Evolutionary conservation across 2,113 vertebrate genomes (phyloP).

Genomic region (Cervus canadensis): DNA sequence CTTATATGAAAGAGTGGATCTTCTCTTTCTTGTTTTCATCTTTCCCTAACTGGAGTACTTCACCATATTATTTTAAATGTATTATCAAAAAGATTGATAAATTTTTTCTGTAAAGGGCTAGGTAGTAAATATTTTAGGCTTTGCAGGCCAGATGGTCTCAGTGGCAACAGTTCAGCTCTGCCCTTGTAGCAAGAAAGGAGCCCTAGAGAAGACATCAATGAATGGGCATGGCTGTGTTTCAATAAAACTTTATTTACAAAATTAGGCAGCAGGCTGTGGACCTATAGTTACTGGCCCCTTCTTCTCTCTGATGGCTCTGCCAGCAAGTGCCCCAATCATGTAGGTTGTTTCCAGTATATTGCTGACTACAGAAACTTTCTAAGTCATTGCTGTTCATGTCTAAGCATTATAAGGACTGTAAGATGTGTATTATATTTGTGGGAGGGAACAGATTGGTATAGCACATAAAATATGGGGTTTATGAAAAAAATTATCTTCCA

Average conservation of each 20-base stretch:
- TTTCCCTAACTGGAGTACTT: neutral
- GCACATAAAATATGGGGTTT: neutral
- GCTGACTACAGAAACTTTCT: neutral
- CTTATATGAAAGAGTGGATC: neutral
- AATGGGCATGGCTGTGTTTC: neutral
- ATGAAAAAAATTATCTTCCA: neutral
- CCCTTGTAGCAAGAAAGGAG: neutral
- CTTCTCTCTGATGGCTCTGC: neutral
- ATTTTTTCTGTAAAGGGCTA: neutral
- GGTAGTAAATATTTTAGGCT: neutral
- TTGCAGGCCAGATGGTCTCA: neutral
- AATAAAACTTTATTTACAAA: slow-evolving; percentile 4
- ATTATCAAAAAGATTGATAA: neutral
- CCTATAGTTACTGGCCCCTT: neutral
- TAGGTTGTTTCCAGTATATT: neutral
- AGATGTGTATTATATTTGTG: neutral
- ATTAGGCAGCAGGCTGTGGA: neutral
- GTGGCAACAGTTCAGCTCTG: neutral
- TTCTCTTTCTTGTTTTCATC: neutral
- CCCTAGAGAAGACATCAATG: neutral
- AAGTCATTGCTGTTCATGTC: neutral
- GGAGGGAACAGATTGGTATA: neutral
- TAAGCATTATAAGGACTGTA: neutral
- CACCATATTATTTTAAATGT: neutral
- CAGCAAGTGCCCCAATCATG: neutral